Evolutionary conservation across 1,140 invertebrate genomes (phyloP).

Genomic region (Geopemphigus sp.): DNA sequence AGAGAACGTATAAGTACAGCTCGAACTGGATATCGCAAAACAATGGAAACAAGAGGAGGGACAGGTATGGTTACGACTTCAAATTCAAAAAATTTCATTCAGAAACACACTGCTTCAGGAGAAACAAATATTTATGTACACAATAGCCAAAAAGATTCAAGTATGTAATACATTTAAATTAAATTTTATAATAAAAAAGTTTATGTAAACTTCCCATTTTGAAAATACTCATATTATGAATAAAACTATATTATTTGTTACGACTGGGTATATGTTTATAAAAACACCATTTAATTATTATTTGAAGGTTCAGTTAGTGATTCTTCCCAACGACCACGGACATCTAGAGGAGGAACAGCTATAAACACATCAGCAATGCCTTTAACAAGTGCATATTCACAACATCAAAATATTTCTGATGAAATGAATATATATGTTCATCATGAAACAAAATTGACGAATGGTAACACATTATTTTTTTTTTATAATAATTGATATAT

Average conservation of each 20-base stretch:
- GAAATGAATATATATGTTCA: slow-evolving; percentile 24
- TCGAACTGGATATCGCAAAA: slow-evolving; percentile 57
- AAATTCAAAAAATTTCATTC: slow-evolving; percentile 13
- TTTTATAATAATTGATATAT: too few species aligned
- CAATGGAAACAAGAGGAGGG: slow-evolving; percentile 44
- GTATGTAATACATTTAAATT: neutral
- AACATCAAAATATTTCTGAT: slow-evolving; percentile 31
- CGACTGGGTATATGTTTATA: neutral
- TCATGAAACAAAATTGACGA: slow-evolving; percentile 9
- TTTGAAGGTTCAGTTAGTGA: slow-evolving; percentile 25
- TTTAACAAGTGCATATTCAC: slow-evolving; percentile 27
- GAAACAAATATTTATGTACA: slow-evolving; percentile 37
- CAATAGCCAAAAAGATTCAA: slow-evolving; percentile 51
- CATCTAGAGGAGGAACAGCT: slow-evolving; percentile 31
- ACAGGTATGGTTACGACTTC: slow-evolving; percentile 19
- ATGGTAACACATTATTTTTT: neutral
- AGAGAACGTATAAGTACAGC: slow-evolving; percentile 62
- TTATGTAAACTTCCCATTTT: neutral
- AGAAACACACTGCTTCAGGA: slow-evolving; percentile 28
- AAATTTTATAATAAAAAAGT: neutral
- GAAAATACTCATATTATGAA: too few species aligned
- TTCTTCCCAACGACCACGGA: slow-evolving; percentile 22
- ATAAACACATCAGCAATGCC: slow-evolving; percentile 8
- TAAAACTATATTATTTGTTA: too few species aligned
- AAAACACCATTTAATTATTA: neutral